A percentile compares a stretch with the other conserved stretches of the same genome.
These are phyloP conservation scores for Drosophila rellima DNA, from an alignment of 2,888 invertebrate genomes.

Conservation along the genomic window DNA sequence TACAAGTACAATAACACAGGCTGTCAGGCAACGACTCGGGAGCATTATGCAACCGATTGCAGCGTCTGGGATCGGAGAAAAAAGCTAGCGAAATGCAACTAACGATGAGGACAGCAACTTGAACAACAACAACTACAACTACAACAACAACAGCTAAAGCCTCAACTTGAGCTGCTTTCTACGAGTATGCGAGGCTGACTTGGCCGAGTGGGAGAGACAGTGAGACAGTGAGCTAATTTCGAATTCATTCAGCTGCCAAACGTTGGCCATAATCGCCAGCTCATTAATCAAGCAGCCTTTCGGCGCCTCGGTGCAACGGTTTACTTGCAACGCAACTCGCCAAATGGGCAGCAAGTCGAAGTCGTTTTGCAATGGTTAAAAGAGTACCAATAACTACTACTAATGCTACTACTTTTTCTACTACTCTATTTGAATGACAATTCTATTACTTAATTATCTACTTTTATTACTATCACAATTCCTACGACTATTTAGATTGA, in stretches of 20 bases:
- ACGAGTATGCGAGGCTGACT: slow-evolving; percentile 60
- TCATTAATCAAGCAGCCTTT: slow-evolving; percentile 58
- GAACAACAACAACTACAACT: neutral
- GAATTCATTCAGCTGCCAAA: slow-evolving; percentile 78
- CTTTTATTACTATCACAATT: neutral
- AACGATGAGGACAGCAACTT: slow-evolving; percentile 28
- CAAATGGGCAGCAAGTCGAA: slow-evolving; percentile 39
- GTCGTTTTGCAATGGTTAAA: slow-evolving; percentile 68
- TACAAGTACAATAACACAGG: slow-evolving; percentile 37
- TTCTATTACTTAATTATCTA: neutral
- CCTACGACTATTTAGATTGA: neutral
- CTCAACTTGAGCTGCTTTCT: slow-evolving; percentile 62
- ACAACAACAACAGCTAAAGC: neutral
- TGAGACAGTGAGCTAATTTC: slow-evolving; percentile 72
- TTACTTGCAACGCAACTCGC: slow-evolving; percentile 6
- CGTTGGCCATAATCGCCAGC: slow-evolving; percentile 52
- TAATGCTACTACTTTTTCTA: neutral
- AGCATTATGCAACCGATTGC: slow-evolving; percentile 74
- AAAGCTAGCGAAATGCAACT: slow-evolving; percentile 42
- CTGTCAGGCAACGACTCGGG: slow-evolving; percentile 71
- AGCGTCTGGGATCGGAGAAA: slow-evolving; percentile 45
- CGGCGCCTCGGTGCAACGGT: slow-evolving; percentile 31
- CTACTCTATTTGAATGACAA: no score
- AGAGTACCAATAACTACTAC: slow-evolving; percentile 28
- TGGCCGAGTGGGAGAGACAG: slow-evolving; percentile 44